Base-by-base conservation (phyloP, 1,140 invertebrate species). In the Trichonephila clavipes region DNA sequence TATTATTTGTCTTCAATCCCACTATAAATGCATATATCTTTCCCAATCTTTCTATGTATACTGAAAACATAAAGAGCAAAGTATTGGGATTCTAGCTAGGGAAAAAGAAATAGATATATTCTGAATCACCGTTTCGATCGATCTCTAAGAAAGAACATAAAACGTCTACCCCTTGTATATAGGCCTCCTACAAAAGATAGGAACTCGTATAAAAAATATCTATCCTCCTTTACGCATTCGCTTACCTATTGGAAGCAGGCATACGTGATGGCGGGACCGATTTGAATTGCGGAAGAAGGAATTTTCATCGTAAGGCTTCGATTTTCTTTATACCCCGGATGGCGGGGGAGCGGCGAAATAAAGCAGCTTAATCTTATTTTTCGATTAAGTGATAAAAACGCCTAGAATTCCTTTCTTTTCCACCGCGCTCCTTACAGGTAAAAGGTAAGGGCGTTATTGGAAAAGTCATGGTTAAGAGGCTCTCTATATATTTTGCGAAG, bases 321-420 rank as follows among this genome's bases (percentile, higher is more conserved):
- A 93, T 93, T 93, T 93, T 87, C 85, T 88, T 82, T 69, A 51
- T 83, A 64, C 66, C 69, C 40, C 64, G 28, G 51, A 28, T 58
- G 40, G n/a, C 59, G 62, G 62, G 83, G 62, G 61, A 58, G 83
- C 51, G 85, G 86, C 66, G 86, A 93, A 93, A 88, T 93, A 93
- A 93, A 93, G 92, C 85, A 62, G 92, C 92, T 93, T 93, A 93
- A 93, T 93, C 92, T 88, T 93, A 93, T 93, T 93, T 93, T 93
- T 93, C 92, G 92, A 93, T 93, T 93, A 93, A 93, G 92, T 93
- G 92, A 93, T 93, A 93, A 93, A 93, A 93, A 93, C 92, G 92
- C 92, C 86, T 88, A 19, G 92, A 88, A 93, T 93, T 93, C 92
- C 69, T 88, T 87, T 93, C 92, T 69, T 44, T 64, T 81, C 64